Conservation (phyloP, 2,888 invertebrate genomes). For the Cynaeus angustus region DNA sequence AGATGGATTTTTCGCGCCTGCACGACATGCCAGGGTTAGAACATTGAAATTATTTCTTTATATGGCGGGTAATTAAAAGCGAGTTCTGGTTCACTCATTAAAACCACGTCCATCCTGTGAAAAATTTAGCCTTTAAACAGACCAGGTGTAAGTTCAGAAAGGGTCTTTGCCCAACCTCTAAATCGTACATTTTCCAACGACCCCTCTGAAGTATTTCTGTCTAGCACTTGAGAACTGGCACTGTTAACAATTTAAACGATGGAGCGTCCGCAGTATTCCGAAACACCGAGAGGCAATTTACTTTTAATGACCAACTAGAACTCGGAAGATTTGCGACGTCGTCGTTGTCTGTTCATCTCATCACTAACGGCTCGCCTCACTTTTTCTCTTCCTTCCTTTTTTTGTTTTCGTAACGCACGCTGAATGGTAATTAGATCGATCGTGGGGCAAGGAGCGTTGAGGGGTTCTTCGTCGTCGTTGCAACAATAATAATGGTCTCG, state of each 20-base stretch:
- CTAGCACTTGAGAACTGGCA: too few relatives aligned
- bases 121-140: too few relatives aligned
- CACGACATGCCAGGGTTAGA: not conserved
- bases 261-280: not conserved
- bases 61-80: not conserved
- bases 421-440: conserved; percentile 51
- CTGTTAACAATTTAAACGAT: not conserved
- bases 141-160: too few relatives aligned
- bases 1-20: conserved; percentile 29
- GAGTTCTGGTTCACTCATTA: not conserved
- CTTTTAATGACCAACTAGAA: conserved; percentile 6
- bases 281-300: conserved; percentile 1
- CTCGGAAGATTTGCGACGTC: conserved; percentile 20
- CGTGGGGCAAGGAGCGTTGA: conserved; percentile 24
- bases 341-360: conserved; percentile 18
- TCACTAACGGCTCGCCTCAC: conserved; percentile 34
- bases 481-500: conserved; percentile 44
- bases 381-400: conserved; percentile 34
- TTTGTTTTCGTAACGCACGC: conserved; percentile 39
- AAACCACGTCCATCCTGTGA: too few relatives aligned
- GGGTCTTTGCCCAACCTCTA: too few relatives aligned
- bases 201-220: too few relatives aligned
- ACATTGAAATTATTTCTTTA: not conserved
- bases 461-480: conserved; percentile 26
- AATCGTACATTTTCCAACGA: too few relatives aligned